Percentiles rank a stretch among this genome's conserved stretches.
These are phyloP conservation scores for Portunus trituberculatus DNA, from an alignment of 1,140 invertebrate genomes.

Conservation along the genomic window DNA sequence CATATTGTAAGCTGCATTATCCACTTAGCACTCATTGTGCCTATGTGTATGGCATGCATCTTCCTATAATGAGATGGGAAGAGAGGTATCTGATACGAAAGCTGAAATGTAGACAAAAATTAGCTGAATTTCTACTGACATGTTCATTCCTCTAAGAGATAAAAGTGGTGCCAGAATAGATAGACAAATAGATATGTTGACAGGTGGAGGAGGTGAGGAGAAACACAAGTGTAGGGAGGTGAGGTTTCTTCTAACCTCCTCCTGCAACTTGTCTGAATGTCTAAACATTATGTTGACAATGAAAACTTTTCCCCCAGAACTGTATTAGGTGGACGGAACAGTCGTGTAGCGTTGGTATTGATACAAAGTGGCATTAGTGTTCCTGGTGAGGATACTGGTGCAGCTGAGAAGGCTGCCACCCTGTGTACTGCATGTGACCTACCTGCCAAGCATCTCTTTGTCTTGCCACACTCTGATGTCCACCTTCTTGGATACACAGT, in stretches of 20 bases:
- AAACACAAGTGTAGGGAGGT: background rate
- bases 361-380: conserved; percentile 74
- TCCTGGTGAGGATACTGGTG: conserved; percentile 69
- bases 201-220: no score
- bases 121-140: no score
- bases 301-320: conserved; percentile 46
- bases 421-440: conserved; percentile 95
- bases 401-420: conserved; percentile 89
- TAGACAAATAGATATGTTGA: no score
- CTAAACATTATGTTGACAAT: background rate
- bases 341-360: conserved; percentile 72
- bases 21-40: no score
- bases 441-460: conserved; percentile 94
- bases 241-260: background rate
- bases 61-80: no score
- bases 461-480: conserved; percentile 91
- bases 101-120: no score
- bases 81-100: no score
- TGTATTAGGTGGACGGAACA: conserved; percentile 68
- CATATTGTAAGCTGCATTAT: no score
- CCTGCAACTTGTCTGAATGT: background rate
- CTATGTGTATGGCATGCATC: no score
- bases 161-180: no score
- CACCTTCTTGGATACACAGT: conserved; percentile 90
- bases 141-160: no score